Percentiles rank a stretch among this genome's conserved stretches.
Conservation (phyloP, 2,888 invertebrate species). For the Clostera curtula region DNA sequence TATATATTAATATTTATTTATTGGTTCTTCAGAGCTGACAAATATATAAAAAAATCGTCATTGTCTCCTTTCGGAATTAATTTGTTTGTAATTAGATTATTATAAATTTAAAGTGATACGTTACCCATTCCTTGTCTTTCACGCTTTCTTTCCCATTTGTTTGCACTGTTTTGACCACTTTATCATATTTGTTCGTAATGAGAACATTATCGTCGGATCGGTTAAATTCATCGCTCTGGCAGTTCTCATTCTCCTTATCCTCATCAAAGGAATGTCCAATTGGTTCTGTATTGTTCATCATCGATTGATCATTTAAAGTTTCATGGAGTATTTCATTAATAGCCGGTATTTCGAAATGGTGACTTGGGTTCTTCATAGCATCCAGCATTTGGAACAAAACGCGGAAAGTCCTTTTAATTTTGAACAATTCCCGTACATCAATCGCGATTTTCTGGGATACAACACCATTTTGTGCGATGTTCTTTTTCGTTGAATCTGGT, state of each 20-base stretch:
- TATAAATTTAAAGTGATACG: not conserved
- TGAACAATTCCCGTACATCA: conserved; percentile 27
- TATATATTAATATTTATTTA: too few species aligned
- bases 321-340: conserved; percentile 5
- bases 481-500: conserved; percentile 39
- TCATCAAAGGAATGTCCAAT: conserved; percentile 7
- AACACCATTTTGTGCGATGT: conserved; percentile 15
- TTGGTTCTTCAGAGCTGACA: too few species aligned
- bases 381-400: conserved; percentile 34
- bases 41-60: too few species aligned
- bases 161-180: conserved; percentile 3
- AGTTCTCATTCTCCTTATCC: conserved; percentile 12
- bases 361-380: conserved; percentile 26
- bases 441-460: conserved; percentile 18
- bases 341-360: conserved; percentile 6
- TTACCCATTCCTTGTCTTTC: conserved; percentile 30
- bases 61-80: too few species aligned
- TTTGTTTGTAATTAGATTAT: too few species aligned
- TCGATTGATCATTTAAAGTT: conserved; percentile 1
- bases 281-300: not conserved
- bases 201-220: conserved; percentile 40
- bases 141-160: conserved; percentile 1
- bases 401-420: conserved; percentile 35
- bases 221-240: conserved; percentile 27
- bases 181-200: conserved; percentile 38